A percentile compares a stretch with the other conserved stretches of the same genome.
Conservation (phyloP, 2,888 invertebrate genomes). For the Scaptomyza tumidula region DNA sequence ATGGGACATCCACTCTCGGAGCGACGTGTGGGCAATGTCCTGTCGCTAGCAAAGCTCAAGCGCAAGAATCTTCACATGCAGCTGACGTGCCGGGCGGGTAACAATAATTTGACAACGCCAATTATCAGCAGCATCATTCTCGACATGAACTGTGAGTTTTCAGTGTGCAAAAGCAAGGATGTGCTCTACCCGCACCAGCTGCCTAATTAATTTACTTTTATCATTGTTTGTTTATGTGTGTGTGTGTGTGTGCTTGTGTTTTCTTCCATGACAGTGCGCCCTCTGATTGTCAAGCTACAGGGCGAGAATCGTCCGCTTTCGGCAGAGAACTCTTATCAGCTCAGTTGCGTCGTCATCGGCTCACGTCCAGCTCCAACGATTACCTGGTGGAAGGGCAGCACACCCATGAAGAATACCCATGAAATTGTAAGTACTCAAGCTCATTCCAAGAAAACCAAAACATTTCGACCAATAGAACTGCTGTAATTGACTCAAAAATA, state of each 20-base stretch:
- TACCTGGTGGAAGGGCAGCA: constrained; percentile 91
- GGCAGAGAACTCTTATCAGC: constrained; percentile 89
- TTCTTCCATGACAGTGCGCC: constrained; percentile 87
- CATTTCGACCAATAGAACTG: too few relatives aligned
- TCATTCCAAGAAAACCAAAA: too few relatives aligned
- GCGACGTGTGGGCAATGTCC: constrained; percentile 87
- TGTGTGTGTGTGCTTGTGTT: background rate
- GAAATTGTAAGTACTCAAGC: constrained; percentile 87
- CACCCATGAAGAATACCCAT: constrained; percentile 88
- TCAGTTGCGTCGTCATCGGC: constrained; percentile 90
- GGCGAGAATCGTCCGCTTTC: constrained; percentile 90
- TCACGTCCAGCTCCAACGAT: constrained; percentile 91
- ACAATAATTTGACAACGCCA: constrained; percentile 89
- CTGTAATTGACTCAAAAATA: background rate
- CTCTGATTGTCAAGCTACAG: constrained; percentile 88
- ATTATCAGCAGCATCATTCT: constrained; percentile 88
- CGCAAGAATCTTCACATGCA: constrained; percentile 87
- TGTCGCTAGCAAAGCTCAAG: constrained; percentile 87
- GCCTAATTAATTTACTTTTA: constrained; percentile 64
- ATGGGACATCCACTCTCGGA: constrained; percentile 87
- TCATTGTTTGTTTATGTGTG: constrained; percentile 38
- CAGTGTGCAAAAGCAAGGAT: constrained; percentile 3
- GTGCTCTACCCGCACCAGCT: constrained; percentile 9
- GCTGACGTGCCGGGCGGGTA: constrained; percentile 89
- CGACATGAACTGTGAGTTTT: constrained; percentile 88